A percentile compares a stretch with the other conserved stretches of the same genome.
Evolutionary conservation across 2,113 vertebrate species (phyloP).

Genomic region (Recurvirostra avosetta): DNA sequence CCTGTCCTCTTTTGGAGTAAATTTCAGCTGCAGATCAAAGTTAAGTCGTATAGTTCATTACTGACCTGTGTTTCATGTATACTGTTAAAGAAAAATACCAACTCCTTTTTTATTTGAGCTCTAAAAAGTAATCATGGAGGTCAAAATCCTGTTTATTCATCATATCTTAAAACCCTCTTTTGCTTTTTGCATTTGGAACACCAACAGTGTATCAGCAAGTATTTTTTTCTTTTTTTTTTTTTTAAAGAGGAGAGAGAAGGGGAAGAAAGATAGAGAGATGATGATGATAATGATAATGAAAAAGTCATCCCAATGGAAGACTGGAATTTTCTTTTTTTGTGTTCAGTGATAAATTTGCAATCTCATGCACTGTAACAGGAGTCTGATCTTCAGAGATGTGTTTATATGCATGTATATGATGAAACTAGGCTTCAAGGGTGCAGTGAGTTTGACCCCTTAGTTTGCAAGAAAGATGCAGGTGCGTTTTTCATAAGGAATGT

Average conservation of each 20-base stretch:
- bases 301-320: not conserved
- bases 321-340: not conserved
- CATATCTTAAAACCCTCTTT: not conserved
- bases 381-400: not conserved
- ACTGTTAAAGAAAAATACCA: not conserved
- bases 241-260: not conserved
- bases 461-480: not conserved
- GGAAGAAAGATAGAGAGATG: not conserved
- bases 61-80: not conserved
- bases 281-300: not conserved
- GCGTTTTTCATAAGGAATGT: not conserved
- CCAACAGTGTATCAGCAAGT: not conserved
- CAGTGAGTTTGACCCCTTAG: not conserved
- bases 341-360: not conserved
- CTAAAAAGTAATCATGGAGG: not conserved
- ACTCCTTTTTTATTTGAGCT: not conserved
- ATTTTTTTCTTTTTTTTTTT: not conserved
- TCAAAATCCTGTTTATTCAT: not conserved
- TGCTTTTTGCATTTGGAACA: not conserved
- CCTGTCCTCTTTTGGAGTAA: not conserved
- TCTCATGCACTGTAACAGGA: not conserved
- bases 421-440: not conserved
- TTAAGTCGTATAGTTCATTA: not conserved
- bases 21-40: not conserved
- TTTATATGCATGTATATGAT: not conserved